Evolutionary conservation across 2,113 vertebrate genomes (phyloP), one percentile per base, ranked within the genome.

Genomic region (Cryptotis parvus): DNA sequence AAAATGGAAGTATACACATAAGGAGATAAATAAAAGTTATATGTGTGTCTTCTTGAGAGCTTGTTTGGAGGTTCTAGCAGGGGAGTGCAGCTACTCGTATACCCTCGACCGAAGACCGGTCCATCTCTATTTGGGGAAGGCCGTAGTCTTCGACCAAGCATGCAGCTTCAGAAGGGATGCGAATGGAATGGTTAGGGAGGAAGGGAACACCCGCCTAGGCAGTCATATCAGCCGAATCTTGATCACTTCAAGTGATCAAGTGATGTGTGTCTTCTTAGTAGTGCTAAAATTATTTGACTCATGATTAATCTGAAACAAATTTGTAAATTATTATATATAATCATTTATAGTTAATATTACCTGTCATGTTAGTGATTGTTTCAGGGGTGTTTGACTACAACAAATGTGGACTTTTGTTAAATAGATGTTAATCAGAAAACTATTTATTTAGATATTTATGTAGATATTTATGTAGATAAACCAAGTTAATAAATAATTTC

Each of bases 1-100:
- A 93, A 91, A 96, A 93, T 77, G 20, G 61, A 95, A 91, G 2
- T 45, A 27, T 8, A 6, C 69, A 31, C 66, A 87, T 93, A 90
- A 96, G 91, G 95, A 55, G 0, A 16, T 14, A 95, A 88, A n/a
- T 41, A 85, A 72, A 93, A 96, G 9, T 14, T 68, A 9, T 37
- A 92, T 92, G 6, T 83, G 14, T 16, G 3, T 66, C 26, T 33
- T 94, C 61, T 84, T 93, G 78, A 29, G 87, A 85, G 0, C 24
- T 77, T 7, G 18, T n/a, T n/a, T n/a, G n/a, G n/a, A n/a, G n/a
- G n/a, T n/a, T n/a, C n/a, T n/a, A n/a, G n/a, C n/a, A n/a, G n/a
- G n/a, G n/a, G n/a, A n/a, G n/a, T n/a, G n/a, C n/a, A n/a, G n/a
- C n/a, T n/a, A n/a, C n/a, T n/a, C n/a, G n/a, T n/a, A n/a, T n/a